These are phyloP conservation scores for Hestina assimilis DNA, from an alignment of 1,140 invertebrate species.

Conservation along the genomic window DNA sequence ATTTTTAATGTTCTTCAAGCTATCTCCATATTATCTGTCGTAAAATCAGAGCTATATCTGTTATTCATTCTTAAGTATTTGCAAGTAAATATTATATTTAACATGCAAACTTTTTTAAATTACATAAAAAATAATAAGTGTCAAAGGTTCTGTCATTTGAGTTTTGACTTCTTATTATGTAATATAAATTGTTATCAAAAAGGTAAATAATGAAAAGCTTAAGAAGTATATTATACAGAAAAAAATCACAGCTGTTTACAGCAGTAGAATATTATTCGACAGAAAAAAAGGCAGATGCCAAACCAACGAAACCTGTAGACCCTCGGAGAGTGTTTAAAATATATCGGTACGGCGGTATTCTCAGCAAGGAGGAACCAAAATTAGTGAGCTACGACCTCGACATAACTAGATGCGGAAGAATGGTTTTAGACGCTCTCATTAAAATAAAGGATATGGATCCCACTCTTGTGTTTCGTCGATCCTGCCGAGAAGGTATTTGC, in stretches of 20 bases:
- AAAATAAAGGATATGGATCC: slow-evolving; percentile 94
- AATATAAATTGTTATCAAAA: too few relatives aligned
- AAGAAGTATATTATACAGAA: background rate
- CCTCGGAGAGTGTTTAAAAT: slow-evolving; percentile 54
- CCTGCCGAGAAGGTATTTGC: slow-evolving; percentile 94
- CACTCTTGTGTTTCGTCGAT: slow-evolving; percentile 89
- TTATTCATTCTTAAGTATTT: too few relatives aligned
- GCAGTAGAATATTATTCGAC: background rate
- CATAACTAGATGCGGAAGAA: slow-evolving; percentile 85
- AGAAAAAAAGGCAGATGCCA: slow-evolving; percentile 9
- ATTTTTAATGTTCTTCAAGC: too few relatives aligned
- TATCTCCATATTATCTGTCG: too few relatives aligned
- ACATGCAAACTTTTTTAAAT: too few relatives aligned
- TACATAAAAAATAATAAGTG: too few relatives aligned
- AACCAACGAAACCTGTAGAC: slow-evolving; percentile 80
- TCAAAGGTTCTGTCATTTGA: too few relatives aligned
- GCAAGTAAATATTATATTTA: too few relatives aligned
- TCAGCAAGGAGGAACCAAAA: slow-evolving; percentile 82
- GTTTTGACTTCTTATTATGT: too few relatives aligned
- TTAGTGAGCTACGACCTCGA: slow-evolving; percentile 88
- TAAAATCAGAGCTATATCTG: too few relatives aligned
- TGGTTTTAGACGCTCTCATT: slow-evolving; percentile 92
- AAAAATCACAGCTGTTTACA: background rate
- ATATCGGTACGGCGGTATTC: slow-evolving; percentile 57
- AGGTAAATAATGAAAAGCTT: background rate